Base-by-base conservation (phyloP, 1,140 invertebrate genomes). In the Steinernema feltiae region DNA sequence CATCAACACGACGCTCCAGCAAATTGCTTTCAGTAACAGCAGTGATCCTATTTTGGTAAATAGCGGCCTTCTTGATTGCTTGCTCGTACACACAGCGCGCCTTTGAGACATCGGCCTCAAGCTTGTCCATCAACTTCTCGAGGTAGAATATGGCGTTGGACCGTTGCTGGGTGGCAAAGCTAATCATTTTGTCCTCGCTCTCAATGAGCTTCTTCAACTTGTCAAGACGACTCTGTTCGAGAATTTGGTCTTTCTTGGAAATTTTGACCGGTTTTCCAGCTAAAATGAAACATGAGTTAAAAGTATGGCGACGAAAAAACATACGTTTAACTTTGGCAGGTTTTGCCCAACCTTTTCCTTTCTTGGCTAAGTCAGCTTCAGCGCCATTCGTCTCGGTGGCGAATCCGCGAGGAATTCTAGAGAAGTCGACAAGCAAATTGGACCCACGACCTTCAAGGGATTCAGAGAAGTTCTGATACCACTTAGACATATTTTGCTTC, bases 41-140 rank as follows among this genome's bases (percentile, higher is more conserved):
- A 32, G 1, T 53, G 71, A 73, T 30, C 72, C 27, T 48, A 27
- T 73, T 69, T 30, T 76, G 71, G 46, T 86, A 83, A 2, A 73
- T 48, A 32, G 81, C 82, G 32, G 72, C 75, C 75, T 85, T 78
- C 1, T 85, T 70, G n/a, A 80, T 31, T 27, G 76, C 75, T 15
- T 83, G 69, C 35, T 86, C 83, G 70, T 74, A 86, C 7, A 75
- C 74, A 71, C 84, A 85, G n/a, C 85, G 27, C 3, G 84, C 84
- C 69, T 85, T 85, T 15, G 84, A 83, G 76, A 86, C 85, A 17
- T 76, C 76, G 31, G 86, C 48, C 30, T 85, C 83, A n/a, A 85
- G 72, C 1, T 80, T 81, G n/a, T 76, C 72, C 32, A 80, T 74
- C 30, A 86, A 70, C 31, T 81, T 77, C 53, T 85, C 82, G 21